Base-by-base conservation (phyloP, 1,140 invertebrate species). In the Homalodisca vitripennis region DNA sequence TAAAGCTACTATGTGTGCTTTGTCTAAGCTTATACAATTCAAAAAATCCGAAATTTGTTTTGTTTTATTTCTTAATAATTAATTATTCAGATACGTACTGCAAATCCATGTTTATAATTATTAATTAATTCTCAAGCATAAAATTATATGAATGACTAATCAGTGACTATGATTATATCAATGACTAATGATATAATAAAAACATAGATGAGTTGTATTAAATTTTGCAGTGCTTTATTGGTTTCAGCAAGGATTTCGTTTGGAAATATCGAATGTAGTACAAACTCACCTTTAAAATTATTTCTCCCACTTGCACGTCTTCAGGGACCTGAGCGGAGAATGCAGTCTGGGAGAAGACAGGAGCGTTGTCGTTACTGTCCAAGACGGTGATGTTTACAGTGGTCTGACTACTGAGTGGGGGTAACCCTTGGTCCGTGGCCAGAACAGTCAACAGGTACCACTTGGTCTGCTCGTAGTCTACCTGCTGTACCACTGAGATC, bases 341-440 rank as follows among this genome's bases (percentile, higher is more conserved):
- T 0, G 89, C 85, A 34, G 86, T 82, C 78, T 94, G 92, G 51
- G 83, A 84, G 78, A 97, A 97, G 46, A 87, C 83, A 1, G 95
- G 95, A 12, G 87, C 82, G 79, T 97, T 97, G 76, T 98, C 95
- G 77, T 98, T 98, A 72, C 89, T 88, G 80, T 98, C 95, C 3
- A 84, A 82, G 1, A 98, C 85, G 0, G 91, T 88, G 51, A 98
- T 90, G 76, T 97, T 95, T 2, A 96, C 86, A 17, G 88, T 89
- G 0, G 92, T 91, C 70, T 92, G 88, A 77, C 92, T 93, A 73
- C 88, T 92, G 1, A 97, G 82, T 14, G 94, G 92, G 3, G 94
- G 94, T 12, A 84, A 83, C n/a, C 91, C 95, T 2, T 91, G 89
- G 78, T 98, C 96, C 13, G 91, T 84, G 1, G 95, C 96, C 78